Evolutionary conservation across 2,113 vertebrate genomes (phyloP), one percentile per base, ranked within the genome.

Genomic region (Petaurus breviceps): DNA sequence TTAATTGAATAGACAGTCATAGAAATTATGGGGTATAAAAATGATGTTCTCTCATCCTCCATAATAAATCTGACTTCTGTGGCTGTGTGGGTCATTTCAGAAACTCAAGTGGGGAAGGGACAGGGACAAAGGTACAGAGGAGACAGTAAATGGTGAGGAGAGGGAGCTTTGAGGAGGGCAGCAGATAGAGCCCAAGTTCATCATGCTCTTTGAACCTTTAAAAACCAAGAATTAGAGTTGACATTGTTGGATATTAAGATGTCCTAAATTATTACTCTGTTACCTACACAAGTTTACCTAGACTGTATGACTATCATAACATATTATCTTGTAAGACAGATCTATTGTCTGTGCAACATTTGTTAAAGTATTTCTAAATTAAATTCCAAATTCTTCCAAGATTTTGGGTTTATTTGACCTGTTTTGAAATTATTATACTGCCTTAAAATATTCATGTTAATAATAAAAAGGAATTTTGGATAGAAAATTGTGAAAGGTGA

Each of bases 361-460:
- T 94, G 92, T 68, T 95, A 96, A 96, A 97, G 68, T 96, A 97
- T 95, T 95, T 54, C 90, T 95, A 97, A 97, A 89, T 57, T n/a
- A 53, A 94, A 53, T 92, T 96, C 25, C 91, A 96, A 22, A 57
- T 89, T 91, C 93, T 95, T 61, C 46, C 3, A 96, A 91, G 49
- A 96, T 95, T 94, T 93, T 47, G 95, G 61, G 91, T 93, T 49
- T n/a, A 55, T 95, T 54, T 96, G 93, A 96, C 49, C 93, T 77
- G 51, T 94, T 96, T 96, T 93, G 47, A 94, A 97, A 68, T 96
- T 92, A 90, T 50, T 47, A 46, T 46, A 95, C 91, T 96, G 50
- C 92, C 96, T 96, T 96, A 54, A 94, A 68, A 77, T n/a, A 77
- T 50, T 90, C 26, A 50, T 90, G 12, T 47, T 93, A 94, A 92